Base-by-base conservation (phyloP, 2,888 invertebrate species). In the Amphiduros pacificus region DNA sequence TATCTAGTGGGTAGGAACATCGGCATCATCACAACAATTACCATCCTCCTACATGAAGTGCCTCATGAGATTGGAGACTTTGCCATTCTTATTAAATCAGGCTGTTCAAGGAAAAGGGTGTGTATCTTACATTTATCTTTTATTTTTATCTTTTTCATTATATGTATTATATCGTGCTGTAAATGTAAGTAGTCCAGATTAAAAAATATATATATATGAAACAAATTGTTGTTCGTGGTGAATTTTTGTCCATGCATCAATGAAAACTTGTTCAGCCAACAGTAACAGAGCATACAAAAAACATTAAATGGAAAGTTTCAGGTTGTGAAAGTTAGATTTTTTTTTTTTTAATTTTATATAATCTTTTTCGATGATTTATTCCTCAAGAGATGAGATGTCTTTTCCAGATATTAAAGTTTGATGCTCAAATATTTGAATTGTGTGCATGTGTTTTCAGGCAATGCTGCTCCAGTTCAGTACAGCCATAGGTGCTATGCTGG, bases 21-120 rank as follows among this genome's bases (percentile, higher is more conserved):
- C 31, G 71, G 71, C 32, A 56, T 71, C 2, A 61, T 71, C 22
- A 99, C 99, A 20, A 98, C 98, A 28, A 85, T 96, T 40, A 97
- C 97, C 1, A 97, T 99, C 76, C 86, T 99, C 57, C 84, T 99
- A 51, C 99, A 99, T 83, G 99, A 99, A 87, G 92, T 99, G 67
- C 99, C 99, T 14, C 99, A 99, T 85, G 99, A 99, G 85, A 97
- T 99, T 79, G 99, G 99, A 41, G 99, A 99, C 83, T 99, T 96
- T 86, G 99, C 99, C 17, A 98, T 99, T 81, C 88, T 99, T 60
- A 90, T 99, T 61, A 96, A 98, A 83, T 96, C 97, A 52, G 99
- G 99, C 27, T 97, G 95, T 79, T 91, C 91, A 9, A 89, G 92
- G 72, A 89, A 86, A 78, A 95, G 95, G 85, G 89, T 88, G 40